phyloP scores from a whole-genome alignment of 2,797 vertebrate species.

The Centropyge bicolor region DNA sequence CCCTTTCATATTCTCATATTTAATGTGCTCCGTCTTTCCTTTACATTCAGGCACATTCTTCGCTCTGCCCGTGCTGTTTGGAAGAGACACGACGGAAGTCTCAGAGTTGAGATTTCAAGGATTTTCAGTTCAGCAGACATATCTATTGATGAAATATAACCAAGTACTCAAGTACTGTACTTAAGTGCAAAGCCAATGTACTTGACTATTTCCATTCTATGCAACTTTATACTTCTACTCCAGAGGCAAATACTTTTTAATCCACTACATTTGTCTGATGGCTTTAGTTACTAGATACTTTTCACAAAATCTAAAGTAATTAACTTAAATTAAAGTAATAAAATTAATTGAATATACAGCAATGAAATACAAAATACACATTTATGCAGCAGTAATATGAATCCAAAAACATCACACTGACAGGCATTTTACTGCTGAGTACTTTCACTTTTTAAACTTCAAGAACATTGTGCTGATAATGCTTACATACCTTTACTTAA shows the following conservation, averaged over 20 bases:
- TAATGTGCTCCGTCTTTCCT: conserved; percentile 15
- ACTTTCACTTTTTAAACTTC: too few relatives aligned
- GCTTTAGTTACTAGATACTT: neutral
- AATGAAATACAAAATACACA: too few relatives aligned
- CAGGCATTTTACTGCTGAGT: too few relatives aligned
- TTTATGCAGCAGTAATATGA: too few relatives aligned
- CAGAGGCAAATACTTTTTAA: neutral
- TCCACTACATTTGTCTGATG: neutral
- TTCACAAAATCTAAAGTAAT: too few relatives aligned
- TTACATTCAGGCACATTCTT: conserved; percentile 26
- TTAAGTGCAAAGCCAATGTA: neutral
- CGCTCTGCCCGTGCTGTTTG: conserved; percentile 11
- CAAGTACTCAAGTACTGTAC: neutral
- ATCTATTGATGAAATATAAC: too few relatives aligned
- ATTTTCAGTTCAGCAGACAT: conserved; percentile 20
- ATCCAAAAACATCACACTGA: neutral
- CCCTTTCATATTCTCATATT: conserved; percentile 26
- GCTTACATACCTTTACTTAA: too few relatives aligned
- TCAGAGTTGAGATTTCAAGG: conserved; percentile 23
- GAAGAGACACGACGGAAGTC: conserved; percentile 20
- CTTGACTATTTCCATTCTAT: neutral
- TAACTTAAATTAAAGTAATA: too few relatives aligned
- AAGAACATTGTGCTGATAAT: too few relatives aligned
- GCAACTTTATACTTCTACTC: neutral
- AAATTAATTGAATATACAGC: too few relatives aligned